Conservation (phyloP, 2,888 invertebrate species). For the Mythimna loreyi region DNA sequence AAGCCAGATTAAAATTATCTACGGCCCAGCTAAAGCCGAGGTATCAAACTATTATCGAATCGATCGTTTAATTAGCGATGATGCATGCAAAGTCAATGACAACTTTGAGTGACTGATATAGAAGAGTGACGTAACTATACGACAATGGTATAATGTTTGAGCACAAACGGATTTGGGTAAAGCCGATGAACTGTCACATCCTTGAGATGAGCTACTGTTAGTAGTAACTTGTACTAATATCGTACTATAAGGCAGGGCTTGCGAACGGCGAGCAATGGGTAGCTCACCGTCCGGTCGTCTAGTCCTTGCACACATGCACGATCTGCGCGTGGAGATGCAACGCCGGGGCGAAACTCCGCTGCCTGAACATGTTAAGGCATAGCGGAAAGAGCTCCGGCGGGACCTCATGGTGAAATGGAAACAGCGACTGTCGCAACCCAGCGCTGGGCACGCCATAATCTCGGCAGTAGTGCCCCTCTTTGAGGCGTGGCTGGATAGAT, state of each 20-base stretch:
- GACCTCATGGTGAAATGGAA: no score
- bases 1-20: background rate
- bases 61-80: constrained; percentile 57
- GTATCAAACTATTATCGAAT: background rate
- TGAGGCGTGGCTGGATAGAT: no score
- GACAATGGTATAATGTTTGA: constrained; percentile 52
- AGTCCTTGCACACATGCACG: no score
- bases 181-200: constrained; percentile 51
- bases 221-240: constrained; percentile 4
- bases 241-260: constrained; percentile 14
- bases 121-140: constrained; percentile 48
- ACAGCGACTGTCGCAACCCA: no score
- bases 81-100: constrained; percentile 45
- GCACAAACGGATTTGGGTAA: constrained; percentile 48
- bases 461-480: no score
- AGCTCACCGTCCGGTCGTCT: no score
- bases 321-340: no score
- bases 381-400: no score
- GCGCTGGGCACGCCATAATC: no score
- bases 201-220: constrained; percentile 30
- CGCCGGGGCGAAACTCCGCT: no score
- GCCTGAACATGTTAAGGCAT: no score
- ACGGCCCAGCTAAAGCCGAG: background rate
- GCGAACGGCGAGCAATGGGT: no score
- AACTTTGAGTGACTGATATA: constrained; percentile 36